These are phyloP conservation scores for Excalfactoria chinensis DNA, from an alignment of 2,113 vertebrate genomes.

Conservation along the genomic window DNA sequence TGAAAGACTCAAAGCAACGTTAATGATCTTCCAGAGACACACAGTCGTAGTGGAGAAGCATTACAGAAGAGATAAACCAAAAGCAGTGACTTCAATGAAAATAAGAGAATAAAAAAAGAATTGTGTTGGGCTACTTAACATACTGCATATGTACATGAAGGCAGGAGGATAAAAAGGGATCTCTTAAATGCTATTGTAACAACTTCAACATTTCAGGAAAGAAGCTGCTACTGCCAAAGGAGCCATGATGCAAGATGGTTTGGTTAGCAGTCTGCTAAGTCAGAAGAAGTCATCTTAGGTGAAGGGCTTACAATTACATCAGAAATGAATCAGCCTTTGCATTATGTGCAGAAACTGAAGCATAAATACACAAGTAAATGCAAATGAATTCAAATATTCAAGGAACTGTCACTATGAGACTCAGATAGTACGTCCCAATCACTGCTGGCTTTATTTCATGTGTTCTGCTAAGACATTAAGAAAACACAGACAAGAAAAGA, in stretches of 20 bases:
- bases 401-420: background rate
- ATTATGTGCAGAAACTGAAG: background rate
- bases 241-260: background rate
- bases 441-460: background rate
- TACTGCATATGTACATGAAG: rapidly evolving
- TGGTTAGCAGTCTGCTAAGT: background rate
- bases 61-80: rapidly evolving
- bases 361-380: background rate
- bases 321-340: background rate
- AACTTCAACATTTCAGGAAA: background rate
- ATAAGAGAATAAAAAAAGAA: background rate
- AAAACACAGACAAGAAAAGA: background rate
- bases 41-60: background rate
- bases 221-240: background rate
- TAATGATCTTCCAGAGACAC: background rate
- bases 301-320: background rate
- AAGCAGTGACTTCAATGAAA: background rate
- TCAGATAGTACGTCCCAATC: rapidly evolving
- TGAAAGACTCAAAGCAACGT: background rate
- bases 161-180: background rate
- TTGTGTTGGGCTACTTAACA: background rate
- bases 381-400: background rate
- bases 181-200: background rate
- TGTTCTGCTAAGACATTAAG: background rate
- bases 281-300: background rate